Base-by-base conservation (phyloP, 1,140 invertebrate species). In the Hyles euphorbiae region DNA sequence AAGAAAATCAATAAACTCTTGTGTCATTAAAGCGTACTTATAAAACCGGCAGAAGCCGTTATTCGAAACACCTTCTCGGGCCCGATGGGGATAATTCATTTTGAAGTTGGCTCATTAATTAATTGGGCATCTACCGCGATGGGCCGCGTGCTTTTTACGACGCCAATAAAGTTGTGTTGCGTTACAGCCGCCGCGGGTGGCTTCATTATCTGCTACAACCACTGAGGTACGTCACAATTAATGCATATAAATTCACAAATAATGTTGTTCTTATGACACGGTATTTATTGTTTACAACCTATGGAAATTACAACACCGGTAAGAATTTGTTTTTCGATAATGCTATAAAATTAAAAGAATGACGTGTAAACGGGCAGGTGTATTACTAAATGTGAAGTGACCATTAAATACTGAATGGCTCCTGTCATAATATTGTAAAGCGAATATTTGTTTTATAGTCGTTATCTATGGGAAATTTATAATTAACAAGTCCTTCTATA, bases 21-120 rank as follows among this genome's bases (percentile, higher is more conserved):
- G 63, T 76, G 78, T 80, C 11, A 52, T 52, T 52, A 34, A 34
- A 52, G 50, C 33, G 50, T 34, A 34, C 48, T 48, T 48, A 76
- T 76, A 71, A 76, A 79, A 74, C 67, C 63, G 57, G 73, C 68
- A 72, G 72, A 61, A 62, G 70, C 67, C 74, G 71, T 72, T 74
- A 74, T 72, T 75, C 60, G 60, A 67, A 72, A 76, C 75, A 81
- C 72, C 78, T 81, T 62, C 34, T 61, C 58, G 62, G 63, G 76
- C 78, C 69, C 74, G 56, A 71, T 71, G 70, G 75, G 46, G 72
- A 40, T 81, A 81, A 82, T 81, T 82, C 63, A 76, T 81, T 81
- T 76, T 71, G 58, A 69, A 84, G 70, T 80, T 74, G 71, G 72
- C 74, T 81, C 80, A 80, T 85, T 83, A 85, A 81, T 83, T 83